Evolutionary conservation across 1,140 invertebrate species (phyloP), one percentile per base, ranked within the genome.

Genomic region (Apis cerana): DNA sequence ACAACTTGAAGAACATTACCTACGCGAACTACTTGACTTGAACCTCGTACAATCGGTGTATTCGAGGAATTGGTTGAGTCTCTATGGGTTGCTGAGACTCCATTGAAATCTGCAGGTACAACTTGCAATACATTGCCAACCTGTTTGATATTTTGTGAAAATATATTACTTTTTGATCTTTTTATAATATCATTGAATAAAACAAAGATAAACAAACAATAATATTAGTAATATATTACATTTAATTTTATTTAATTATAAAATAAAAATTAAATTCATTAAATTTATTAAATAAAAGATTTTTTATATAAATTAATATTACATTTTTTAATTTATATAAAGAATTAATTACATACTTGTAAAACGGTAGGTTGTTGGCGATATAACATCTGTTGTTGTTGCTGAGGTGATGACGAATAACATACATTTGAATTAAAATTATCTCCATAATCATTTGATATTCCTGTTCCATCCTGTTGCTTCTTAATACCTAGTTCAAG

Each of bases 1-100:
- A 95, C 92, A 59, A 95, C 94, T 89, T 95, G 94, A 9, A 95
- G 87, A 70, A 95, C 92, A 89, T 95, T 95, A 68, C 95, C 95
- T 64, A 95, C 92, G 85, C 95, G 94, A 0, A 95, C 88, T 17
- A 94, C 92, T 67, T 93, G 92, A 52, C 87, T 92, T 9, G 90
- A 89, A 50, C 86, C 83, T 27, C 80, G 82, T 1, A 83, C 82
- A 12, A 79, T 48, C 0, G 86, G 61, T 33, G 82, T 43, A 9
- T 70, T 12, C 0, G 72, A 13, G 13, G 69, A 15, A 27, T 48
- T 59, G 52, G 79, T 27, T 21, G 81, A 43, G n/a, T 90, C 83
- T 48, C 85, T 82, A 43, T 74, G 84, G 3, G 54, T 27, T 12
- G 83, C n/a, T 23, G 86, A 70, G 3, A 85, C 50, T 50, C 76